phyloP scores from a whole-genome alignment of 2,113 vertebrate species.

The Microcebus lehilahytsara region DNA sequence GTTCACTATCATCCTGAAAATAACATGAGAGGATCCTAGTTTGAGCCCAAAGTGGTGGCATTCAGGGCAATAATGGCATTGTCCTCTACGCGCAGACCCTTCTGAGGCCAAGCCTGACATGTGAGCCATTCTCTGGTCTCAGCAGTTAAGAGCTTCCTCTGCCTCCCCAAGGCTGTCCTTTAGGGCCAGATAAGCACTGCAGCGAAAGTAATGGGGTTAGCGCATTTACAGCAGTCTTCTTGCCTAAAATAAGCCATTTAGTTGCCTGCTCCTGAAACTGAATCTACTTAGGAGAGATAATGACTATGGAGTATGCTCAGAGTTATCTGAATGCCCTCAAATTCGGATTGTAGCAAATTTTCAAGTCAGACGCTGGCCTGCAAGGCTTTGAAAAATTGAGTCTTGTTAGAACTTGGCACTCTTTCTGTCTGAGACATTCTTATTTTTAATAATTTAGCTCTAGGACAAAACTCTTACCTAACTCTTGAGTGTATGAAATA shows the following conservation, averaged over 20 bases:
- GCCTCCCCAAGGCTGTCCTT: neutral
- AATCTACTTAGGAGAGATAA: neutral
- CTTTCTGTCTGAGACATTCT: neutral
- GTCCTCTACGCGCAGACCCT: neutral
- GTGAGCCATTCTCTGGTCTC: neutral
- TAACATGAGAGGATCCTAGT: neutral
- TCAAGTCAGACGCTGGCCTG: neutral
- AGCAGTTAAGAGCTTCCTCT: neutral
- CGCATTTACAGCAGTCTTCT: constrained; percentile 17
- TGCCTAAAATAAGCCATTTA: constrained; percentile 40
- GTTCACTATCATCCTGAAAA: neutral
- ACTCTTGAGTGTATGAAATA: neutral
- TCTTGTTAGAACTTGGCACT: neutral
- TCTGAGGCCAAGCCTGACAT: neutral
- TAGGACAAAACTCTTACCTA: neutral
- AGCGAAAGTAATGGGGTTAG: neutral
- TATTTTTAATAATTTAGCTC: neutral
- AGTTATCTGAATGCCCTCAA: neutral
- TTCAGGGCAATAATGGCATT: neutral
- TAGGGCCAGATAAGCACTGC: neutral
- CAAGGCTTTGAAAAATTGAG: constrained; percentile 12
- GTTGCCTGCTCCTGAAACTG: constrained; percentile 17
- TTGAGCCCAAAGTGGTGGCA: neutral
- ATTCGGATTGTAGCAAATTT: neutral
- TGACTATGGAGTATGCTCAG: neutral